A percentile compares a stretch with the other conserved stretches of the same genome.
Conservation (phyloP, 2,113 vertebrate species). For the Dolichallabes microphthalmus region DNA sequence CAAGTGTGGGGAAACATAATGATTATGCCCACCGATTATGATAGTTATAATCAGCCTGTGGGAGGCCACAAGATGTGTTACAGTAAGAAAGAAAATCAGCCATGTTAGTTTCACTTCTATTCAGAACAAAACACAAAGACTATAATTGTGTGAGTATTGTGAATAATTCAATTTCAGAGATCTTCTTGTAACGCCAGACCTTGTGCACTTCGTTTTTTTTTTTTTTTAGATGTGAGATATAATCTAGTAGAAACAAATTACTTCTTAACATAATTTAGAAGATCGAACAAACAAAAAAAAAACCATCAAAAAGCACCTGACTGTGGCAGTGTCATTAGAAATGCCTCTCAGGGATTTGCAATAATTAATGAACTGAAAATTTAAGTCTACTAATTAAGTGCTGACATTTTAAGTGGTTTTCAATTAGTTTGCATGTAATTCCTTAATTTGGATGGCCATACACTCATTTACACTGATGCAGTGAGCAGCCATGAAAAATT, state of each 20-base stretch:
- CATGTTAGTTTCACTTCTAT: not conserved
- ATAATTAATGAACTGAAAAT: not conserved
- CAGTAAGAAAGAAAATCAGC: not conserved
- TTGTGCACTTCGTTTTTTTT: not conserved
- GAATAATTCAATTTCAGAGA: not conserved
- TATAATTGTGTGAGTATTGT: not conserved
- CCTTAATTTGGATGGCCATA: not conserved
- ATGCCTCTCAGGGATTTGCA: not conserved
- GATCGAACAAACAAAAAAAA: not conserved
- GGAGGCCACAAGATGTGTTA: not conserved
- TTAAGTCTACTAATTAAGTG: not conserved
- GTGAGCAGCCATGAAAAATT: not conserved
- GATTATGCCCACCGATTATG: slow-evolving; percentile 43
- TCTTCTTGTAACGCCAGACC: not conserved
- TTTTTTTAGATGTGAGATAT: not conserved
- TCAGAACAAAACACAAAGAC: not conserved
- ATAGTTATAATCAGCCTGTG: slow-evolving; percentile 51
- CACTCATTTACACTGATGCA: not conserved
- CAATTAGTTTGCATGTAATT: not conserved
- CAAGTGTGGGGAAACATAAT: slow-evolving; percentile 64
- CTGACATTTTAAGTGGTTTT: not conserved
- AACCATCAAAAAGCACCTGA: not conserved
- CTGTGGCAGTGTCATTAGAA: not conserved
- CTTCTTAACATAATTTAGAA: not conserved
- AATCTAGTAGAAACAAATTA: not conserved